Evolutionary conservation across 2,113 vertebrate species (phyloP).

Genomic region (Sinocyclocheilus rhinocerous): DNA sequence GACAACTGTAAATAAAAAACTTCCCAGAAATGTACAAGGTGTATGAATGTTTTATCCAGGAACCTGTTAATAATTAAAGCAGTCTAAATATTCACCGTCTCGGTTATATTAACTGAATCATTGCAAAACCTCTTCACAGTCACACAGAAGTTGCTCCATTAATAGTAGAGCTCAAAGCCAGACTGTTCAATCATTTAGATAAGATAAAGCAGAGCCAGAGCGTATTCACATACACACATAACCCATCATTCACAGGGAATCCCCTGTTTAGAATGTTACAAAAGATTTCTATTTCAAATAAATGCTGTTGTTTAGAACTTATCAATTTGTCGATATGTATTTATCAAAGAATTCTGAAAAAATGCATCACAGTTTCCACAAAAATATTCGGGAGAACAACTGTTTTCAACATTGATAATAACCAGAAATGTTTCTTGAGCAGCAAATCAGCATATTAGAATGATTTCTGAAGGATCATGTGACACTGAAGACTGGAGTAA

Average conservation of each 20-base stretch:
- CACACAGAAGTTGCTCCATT: neutral
- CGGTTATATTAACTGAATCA: neutral
- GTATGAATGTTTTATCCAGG: neutral
- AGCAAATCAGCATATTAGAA: no score
- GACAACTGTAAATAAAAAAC: no score
- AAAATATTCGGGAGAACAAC: no score
- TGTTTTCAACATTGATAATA: neutral
- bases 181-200: neutral
- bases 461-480: neutral
- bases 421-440: neutral
- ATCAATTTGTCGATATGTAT: neutral
- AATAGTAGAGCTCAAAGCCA: neutral
- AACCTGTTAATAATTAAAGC: neutral
- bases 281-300: no score
- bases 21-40: no score
- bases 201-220: neutral
- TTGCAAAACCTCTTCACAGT: neutral
- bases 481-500: neutral
- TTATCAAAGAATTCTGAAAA: neutral
- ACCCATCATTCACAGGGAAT: neutral
- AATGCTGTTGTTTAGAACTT: neutral
- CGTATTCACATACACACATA: neutral
- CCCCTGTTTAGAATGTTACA: no score
- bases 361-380: no score
- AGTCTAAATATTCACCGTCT: neutral